Evolutionary conservation across 2,888 invertebrate species (phyloP).

Genomic region (Pheosia tremula): DNA sequence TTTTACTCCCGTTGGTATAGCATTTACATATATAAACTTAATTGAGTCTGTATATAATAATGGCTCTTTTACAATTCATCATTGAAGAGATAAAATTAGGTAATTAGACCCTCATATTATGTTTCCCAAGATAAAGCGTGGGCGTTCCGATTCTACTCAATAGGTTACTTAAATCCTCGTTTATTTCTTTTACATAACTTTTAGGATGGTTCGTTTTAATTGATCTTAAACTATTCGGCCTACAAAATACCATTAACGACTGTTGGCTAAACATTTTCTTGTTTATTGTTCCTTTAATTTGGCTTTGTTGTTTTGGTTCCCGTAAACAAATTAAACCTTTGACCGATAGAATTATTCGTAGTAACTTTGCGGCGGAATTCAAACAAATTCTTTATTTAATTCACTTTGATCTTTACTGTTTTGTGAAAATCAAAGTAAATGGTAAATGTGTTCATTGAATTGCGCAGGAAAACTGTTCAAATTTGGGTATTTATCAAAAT

Average conservation of each 20-base stretch:
- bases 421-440: constrained; percentile 5
- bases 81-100: no score
- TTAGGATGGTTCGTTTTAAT: background rate
- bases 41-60: no score
- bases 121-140: no score
- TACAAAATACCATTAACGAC: background rate
- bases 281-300: constrained; percentile 26
- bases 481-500: no score
- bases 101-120: no score
- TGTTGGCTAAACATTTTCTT: constrained; percentile 8
- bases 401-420: constrained; percentile 38
- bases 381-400: constrained; percentile 27
- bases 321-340: constrained; percentile 32
- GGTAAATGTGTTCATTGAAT: no score
- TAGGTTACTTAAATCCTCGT: no score
- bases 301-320: constrained; percentile 11
- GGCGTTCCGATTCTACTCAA: no score
- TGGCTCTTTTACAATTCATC: no score
- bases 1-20: background rate
- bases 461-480: no score
- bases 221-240: background rate
- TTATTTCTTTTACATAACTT: no score
- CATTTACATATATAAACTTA: no score
- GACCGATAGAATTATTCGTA: constrained; percentile 31
- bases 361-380: constrained; percentile 31